phyloP scores from a whole-genome alignment of 2,797 vertebrate genomes.

The Coregonus ussuriensis region DNA sequence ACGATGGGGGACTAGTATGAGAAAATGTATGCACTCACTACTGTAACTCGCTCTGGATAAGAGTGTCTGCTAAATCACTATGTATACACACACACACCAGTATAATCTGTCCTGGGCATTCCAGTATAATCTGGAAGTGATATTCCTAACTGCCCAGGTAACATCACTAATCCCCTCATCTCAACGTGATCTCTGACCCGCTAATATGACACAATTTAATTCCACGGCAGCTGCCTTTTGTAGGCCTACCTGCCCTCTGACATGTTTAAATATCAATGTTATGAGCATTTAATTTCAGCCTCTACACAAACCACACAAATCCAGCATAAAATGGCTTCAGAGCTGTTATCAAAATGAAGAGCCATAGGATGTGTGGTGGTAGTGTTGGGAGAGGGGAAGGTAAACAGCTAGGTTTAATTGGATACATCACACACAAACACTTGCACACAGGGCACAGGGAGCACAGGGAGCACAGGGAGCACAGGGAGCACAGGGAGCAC shows the following conservation, averaged over 20 bases:
- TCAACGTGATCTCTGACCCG: constrained; percentile 42
- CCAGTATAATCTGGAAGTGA: constrained; percentile 47
- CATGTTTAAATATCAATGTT: constrained; percentile 40
- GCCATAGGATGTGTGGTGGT: background rate
- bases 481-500: too few species aligned
- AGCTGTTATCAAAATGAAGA: background rate
- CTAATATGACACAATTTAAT: constrained; percentile 24
- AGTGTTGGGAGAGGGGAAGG: background rate
- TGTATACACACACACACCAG: background rate
- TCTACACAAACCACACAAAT: background rate
- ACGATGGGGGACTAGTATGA: too few species aligned
- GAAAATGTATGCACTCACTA: too few species aligned
- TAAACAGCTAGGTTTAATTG: background rate
- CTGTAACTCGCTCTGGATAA: too few species aligned
- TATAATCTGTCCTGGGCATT: constrained; percentile 13
- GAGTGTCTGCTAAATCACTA: too few species aligned
- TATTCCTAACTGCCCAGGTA: constrained; percentile 42
- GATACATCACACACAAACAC: background rate
- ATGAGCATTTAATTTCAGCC: constrained; percentile 35
- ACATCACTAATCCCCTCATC: constrained; percentile 59
- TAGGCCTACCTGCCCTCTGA: constrained; percentile 31
- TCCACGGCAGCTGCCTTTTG: background rate
- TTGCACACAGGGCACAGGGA: background rate
- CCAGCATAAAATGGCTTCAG: background rate
- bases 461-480: background rate